Evolutionary conservation across 2,888 invertebrate species (phyloP).

Genomic region (Poecilus cupreus): DNA sequence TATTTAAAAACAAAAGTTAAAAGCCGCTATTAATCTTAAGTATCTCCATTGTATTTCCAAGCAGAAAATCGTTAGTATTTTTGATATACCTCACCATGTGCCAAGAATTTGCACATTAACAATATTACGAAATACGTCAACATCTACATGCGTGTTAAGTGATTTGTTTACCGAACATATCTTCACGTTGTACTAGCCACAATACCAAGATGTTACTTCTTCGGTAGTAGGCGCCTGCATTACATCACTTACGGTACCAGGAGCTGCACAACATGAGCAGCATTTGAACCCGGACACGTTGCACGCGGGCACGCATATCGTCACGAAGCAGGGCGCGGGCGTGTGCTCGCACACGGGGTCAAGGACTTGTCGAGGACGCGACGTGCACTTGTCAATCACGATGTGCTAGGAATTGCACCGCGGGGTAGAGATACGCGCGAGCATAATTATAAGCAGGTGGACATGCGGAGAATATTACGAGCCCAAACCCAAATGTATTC

Average conservation of each 20-base stretch:
- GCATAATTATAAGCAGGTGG: too few species aligned
- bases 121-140: neutral
- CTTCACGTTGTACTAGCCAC: neutral
- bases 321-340: constrained; percentile 60
- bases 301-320: constrained; percentile 17
- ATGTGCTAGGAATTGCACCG: neutral
- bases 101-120: neutral
- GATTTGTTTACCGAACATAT: neutral
- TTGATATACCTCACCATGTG: neutral
- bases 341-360: constrained; percentile 61
- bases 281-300: constrained; percentile 46
- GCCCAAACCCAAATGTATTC: too few species aligned
- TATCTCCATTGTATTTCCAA: constrained; percentile 3
- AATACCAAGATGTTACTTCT: neutral
- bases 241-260: neutral
- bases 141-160: neutral
- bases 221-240: neutral
- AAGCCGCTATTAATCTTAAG: neutral
- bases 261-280: neutral
- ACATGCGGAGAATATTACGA: neutral
- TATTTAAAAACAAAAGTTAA: neutral
- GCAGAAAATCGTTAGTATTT: neutral
- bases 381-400: constrained; percentile 65
- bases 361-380: constrained; percentile 66
- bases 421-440: neutral